These are phyloP conservation scores for Lophius piscatorius DNA, from an alignment of 2,113 vertebrate species.

Conservation along the genomic window DNA sequence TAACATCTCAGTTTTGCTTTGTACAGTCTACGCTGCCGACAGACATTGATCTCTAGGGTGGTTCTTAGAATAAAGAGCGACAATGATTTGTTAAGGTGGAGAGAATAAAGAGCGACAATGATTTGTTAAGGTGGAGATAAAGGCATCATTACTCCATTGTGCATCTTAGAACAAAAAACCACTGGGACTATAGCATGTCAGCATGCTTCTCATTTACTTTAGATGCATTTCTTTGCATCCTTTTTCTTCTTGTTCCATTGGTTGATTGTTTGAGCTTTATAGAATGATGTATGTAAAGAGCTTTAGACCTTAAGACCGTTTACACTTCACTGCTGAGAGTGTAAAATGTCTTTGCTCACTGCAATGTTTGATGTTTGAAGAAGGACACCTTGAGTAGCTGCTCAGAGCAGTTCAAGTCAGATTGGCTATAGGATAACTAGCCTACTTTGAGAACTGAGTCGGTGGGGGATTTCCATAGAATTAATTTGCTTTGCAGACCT, in stretches of 20 bases:
- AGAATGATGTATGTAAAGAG: too few species aligned
- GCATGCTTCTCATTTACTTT: neutral
- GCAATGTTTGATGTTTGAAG: too few species aligned
- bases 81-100: neutral
- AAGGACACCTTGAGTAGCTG: neutral
- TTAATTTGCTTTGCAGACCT: neutral
- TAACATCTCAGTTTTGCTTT: neutral
- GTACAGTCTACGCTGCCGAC: neutral
- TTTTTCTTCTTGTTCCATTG: neutral
- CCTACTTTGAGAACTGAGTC: neutral
- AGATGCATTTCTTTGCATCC: neutral
- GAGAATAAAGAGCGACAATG: neutral
- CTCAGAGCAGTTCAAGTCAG: neutral
- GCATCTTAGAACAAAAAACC: neutral
- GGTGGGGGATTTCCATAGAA: neutral
- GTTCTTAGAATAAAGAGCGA: conserved; percentile 2
- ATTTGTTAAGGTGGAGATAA: neutral
- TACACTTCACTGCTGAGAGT: too few species aligned
- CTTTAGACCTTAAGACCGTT: too few species aligned
- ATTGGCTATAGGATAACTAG: neutral
- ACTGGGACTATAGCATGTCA: neutral
- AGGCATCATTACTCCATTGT: conserved; percentile 3
- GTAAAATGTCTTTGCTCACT: too few species aligned
- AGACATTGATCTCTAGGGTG: conserved; percentile 7
- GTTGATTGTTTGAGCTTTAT: too few species aligned